Conservation (phyloP, 2,888 invertebrate genomes). For the Cerastis leucographa region DNA sequence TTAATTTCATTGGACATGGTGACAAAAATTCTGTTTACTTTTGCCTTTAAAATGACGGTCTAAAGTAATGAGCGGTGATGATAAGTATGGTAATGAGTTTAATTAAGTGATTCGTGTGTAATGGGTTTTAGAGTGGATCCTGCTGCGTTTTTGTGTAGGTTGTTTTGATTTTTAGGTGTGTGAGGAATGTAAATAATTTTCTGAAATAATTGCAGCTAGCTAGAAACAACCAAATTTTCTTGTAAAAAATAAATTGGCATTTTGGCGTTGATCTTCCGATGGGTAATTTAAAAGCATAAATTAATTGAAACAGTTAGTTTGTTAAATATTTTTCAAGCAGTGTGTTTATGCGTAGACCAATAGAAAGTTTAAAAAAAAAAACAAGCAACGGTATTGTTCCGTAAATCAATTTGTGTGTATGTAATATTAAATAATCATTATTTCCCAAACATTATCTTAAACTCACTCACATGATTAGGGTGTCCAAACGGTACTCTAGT, state of each 20-base stretch:
- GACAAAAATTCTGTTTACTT: conserved; percentile 90
- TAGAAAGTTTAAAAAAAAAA: too few species aligned
- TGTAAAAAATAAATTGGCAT: not conserved
- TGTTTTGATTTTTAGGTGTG: conserved; percentile 39
- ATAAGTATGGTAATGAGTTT: conserved; percentile 84
- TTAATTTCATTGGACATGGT: conserved; percentile 90
- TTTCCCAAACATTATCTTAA: conserved; percentile 15
- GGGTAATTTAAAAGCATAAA: not conserved
- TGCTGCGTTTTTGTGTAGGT: conserved; percentile 74
- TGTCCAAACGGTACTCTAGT: conserved; percentile 63
- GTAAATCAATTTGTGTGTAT: not conserved
- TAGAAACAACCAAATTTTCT: not conserved
- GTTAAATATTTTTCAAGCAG: not conserved
- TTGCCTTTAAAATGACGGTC: conserved; percentile 81
- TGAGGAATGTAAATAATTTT: not conserved
- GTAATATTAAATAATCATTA: not conserved
- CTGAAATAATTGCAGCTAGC: not conserved
- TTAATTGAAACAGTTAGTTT: not conserved
- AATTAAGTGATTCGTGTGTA: conserved; percentile 80
- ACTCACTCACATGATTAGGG: conserved; percentile 55
- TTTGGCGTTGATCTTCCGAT: not conserved
- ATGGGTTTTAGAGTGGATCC: conserved; percentile 82
- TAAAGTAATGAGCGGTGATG: conserved; percentile 75
- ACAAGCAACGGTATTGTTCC: too few species aligned
- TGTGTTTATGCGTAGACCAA: not conserved